phyloP scores from a whole-genome alignment of 1,140 invertebrate species.

The Drosophila cardini region DNA sequence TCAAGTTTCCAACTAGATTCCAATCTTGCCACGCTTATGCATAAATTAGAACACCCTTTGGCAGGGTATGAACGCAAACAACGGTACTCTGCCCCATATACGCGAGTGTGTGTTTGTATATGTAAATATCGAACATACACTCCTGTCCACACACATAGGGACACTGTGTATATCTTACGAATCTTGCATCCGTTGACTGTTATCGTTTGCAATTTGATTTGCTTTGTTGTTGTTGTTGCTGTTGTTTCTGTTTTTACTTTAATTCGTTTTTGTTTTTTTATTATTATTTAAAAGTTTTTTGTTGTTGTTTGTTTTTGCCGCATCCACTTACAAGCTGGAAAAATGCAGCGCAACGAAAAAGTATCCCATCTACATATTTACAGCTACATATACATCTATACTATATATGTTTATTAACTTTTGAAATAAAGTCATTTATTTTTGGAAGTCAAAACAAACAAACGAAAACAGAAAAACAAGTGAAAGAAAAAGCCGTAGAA shows the following conservation, averaged over 20 bases:
- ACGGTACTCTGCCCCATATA: background rate
- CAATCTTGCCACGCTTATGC: too few species aligned
- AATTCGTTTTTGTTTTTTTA: conserved; percentile 21
- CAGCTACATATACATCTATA: background rate
- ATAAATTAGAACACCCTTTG: too few species aligned
- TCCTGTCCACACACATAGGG: conserved; percentile 13
- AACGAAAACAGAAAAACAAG: conserved; percentile 3
- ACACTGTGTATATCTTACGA: conserved; percentile 35
- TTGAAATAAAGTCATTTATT: conserved; percentile 50
- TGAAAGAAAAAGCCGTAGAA: conserved; percentile 1
- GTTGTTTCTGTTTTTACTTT: too few species aligned
- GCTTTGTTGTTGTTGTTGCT: conserved; percentile 22
- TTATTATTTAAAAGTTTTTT: background rate
- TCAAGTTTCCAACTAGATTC: too few species aligned
- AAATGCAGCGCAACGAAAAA: conserved; percentile 43
- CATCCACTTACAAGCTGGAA: conserved; percentile 41
- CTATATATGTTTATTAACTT: conserved; percentile 26
- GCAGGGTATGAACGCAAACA: background rate
- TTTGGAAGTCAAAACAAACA: conserved; percentile 31
- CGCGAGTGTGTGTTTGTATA: background rate
- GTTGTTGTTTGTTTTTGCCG: conserved; percentile 24
- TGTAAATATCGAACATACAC: conserved; percentile 8
- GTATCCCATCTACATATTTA: conserved; percentile 17
- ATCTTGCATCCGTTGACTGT: conserved; percentile 46
- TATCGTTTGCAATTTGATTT: conserved; percentile 57